phyloP scores from a whole-genome alignment of 2,888 invertebrate species.

The Sinhomidia bicolor region DNA sequence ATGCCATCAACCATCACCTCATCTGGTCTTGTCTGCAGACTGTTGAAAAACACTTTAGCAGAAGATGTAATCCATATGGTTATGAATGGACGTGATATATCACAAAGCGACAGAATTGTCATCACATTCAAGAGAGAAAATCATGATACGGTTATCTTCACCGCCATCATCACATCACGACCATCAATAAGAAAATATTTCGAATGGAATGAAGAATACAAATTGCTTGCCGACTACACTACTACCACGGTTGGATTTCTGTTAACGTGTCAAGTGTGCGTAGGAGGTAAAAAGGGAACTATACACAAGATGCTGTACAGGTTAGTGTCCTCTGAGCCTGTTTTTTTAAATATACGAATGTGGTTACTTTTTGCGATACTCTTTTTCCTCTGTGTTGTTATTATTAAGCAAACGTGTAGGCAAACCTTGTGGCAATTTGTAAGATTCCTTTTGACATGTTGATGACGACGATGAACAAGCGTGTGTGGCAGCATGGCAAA shows the following conservation, averaged over 20 bases:
- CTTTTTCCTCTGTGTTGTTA: too few relatives aligned
- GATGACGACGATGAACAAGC: slow-evolving; percentile 59
- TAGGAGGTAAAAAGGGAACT: too few relatives aligned
- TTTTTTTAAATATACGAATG: neutral
- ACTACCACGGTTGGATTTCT: too few relatives aligned
- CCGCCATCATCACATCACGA: neutral
- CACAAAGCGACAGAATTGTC: neutral
- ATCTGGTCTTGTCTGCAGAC: slow-evolving; percentile 48
- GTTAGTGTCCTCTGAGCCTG: too few relatives aligned
- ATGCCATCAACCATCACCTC: slow-evolving; percentile 59
- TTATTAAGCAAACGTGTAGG: neutral
- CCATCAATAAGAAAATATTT: slow-evolving; percentile 22
- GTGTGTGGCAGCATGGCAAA: slow-evolving; percentile 10
- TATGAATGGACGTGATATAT: slow-evolving; percentile 14
- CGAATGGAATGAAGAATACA: neutral
- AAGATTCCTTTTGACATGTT: slow-evolving; percentile 40
- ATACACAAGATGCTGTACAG: too few relatives aligned
- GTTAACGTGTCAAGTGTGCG: neutral
- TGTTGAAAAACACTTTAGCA: slow-evolving; percentile 43
- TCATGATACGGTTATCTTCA: slow-evolving; percentile 34
- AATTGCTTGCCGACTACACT: neutral
- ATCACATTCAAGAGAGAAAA: slow-evolving; percentile 8
- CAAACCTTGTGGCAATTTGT: slow-evolving; percentile 42
- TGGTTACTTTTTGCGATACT: too few relatives aligned
- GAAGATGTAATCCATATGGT: slow-evolving; percentile 62